A percentile compares a stretch with the other conserved stretches of the same genome.
phyloP scores from a whole-genome alignment of 2,797 vertebrate species.

The Xenentodon cancila region DNA sequence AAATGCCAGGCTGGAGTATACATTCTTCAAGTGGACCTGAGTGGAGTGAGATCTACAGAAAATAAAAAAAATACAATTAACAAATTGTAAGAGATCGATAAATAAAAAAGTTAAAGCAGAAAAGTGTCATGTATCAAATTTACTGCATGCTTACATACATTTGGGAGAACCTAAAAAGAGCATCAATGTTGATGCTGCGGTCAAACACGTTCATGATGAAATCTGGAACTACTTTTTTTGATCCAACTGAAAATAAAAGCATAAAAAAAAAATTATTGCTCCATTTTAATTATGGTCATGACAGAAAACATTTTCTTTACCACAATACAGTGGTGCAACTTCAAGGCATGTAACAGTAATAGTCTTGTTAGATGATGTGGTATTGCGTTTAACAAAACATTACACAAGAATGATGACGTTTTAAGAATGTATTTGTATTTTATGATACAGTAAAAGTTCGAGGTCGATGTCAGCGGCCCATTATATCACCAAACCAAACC shows the following conservation, averaged over 20 bases:
- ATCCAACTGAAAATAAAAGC: conserved; percentile 19
- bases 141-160: conserved; percentile 66
- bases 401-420: too few relatives aligned
- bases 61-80: conserved; percentile 11
- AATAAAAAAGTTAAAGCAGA: not conserved
- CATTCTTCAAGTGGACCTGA: conserved; percentile 95
- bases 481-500: too few relatives aligned
- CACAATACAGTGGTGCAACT: too few relatives aligned
- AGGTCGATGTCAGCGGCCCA: too few relatives aligned
- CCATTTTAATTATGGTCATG: not conserved
- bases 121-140: not conserved
- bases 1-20: conserved; percentile 92
- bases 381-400: too few relatives aligned
- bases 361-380: too few relatives aligned
- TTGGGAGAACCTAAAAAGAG: conserved; percentile 79
- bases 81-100: not conserved
- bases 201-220: conserved; percentile 81
- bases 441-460: too few relatives aligned
- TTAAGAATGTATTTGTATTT: too few relatives aligned
- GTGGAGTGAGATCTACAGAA: conserved; percentile 87
- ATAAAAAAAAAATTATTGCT: not conserved
- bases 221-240: conserved; percentile 13
- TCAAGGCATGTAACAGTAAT: too few relatives aligned
- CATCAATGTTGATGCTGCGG: conserved; percentile 78
- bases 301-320: too few relatives aligned